Base-by-base conservation (phyloP, 2,888 invertebrate species). In the Schrankia costaestrigalis region DNA sequence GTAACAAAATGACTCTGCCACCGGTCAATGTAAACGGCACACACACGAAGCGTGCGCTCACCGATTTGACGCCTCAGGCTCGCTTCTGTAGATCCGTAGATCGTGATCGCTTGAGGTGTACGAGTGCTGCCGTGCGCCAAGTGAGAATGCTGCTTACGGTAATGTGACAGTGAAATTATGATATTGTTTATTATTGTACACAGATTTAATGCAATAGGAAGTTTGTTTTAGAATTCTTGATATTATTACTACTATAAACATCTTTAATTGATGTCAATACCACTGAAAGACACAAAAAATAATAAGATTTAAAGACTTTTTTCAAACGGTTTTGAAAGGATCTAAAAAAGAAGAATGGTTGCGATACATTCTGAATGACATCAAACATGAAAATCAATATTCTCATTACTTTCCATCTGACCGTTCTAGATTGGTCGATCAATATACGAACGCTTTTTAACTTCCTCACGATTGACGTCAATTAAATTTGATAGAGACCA, bases 401-500 rank as follows among this genome's bases (percentile, higher is more conserved):
- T 57, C 60, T 55, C 56, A 51, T 61, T 59, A 61, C 56, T 56
- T 56, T 54, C 49, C 46, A 36, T 19, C 3, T 3, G 38, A 53
- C 44, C 46, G 56, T 53, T 53, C 47, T 45, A 32, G 41, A 39
- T 31, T 22, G 9, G 31, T 47, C 55, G 63, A 50, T 59, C 58
- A 57, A 58, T 59, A 59, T 44, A 62, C 47, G 59, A 61, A 61
- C 45, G 58, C 59, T 67, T 75, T 71, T 71, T 59, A 70, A 58
- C 56, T 65, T 55, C 61, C 62, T 68, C 68, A 64, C 61, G 64
- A 72, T 71, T 71, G 75, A 78, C 70, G 78, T 77, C 81, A 80
- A 81, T 83, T 81, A 82, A 79, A 71, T 74, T 78, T 75, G 76
- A 81, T 77, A 73, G 70, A 70, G 71, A 70, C 72, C 71, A 74